phyloP scores from a whole-genome alignment of 2,113 vertebrate genomes.

The Caracal caracal region DNA sequence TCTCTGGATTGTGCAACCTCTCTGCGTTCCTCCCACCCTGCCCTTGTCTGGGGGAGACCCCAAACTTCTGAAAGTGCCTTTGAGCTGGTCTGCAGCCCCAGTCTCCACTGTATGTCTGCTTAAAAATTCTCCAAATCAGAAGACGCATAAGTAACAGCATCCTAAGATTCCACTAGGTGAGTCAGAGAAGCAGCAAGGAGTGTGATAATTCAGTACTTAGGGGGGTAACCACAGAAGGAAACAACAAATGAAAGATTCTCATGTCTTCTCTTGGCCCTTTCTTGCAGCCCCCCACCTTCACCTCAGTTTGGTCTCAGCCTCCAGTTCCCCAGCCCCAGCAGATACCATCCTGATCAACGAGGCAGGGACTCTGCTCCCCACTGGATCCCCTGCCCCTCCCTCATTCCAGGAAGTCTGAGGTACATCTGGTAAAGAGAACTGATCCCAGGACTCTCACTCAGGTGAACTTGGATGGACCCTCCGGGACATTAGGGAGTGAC shows the following conservation, averaged over 20 bases:
- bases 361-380: background rate
- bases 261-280: background rate
- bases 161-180: conserved; percentile 42
- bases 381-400: background rate
- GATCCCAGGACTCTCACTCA: background rate
- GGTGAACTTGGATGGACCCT: background rate
- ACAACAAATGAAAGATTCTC: background rate
- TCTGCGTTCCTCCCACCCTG: background rate
- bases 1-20: background rate
- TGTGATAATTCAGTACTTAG: background rate
- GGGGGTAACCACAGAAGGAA: background rate
- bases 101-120: background rate
- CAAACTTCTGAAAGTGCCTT: background rate
- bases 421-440: background rate
- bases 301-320: background rate
- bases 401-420: background rate
- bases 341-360: background rate
- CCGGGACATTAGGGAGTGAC: background rate
- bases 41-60: background rate
- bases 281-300: background rate
- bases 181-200: conserved; percentile 25
- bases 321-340: background rate
- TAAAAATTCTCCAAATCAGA: background rate
- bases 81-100: background rate
- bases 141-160: conserved; percentile 10